A percentile compares a stretch with the other conserved stretches of the same genome.
Evolutionary conservation across 2,888 invertebrate species (phyloP).

Genomic region (Hyalella azteca): DNA sequence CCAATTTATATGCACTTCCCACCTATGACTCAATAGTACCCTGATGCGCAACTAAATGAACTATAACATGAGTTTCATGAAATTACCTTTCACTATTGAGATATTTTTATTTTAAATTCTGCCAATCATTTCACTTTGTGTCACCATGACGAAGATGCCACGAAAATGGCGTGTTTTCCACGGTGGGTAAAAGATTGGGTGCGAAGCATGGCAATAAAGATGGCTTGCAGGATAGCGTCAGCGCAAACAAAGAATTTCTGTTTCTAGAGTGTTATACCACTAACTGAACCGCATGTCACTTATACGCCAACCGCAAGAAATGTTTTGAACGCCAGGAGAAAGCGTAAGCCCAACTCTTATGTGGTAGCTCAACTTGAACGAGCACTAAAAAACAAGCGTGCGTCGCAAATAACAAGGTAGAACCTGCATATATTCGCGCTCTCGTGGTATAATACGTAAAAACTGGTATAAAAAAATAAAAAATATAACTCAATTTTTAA

Average conservation of each 20-base stretch:
- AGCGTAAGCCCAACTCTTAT: neutral
- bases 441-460: too few relatives aligned
- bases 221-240: neutral
- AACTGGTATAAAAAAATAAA: too few relatives aligned
- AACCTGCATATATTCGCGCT: too few relatives aligned
- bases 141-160: neutral
- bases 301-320: neutral
- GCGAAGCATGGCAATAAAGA: constrained; percentile 1
- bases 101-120: neutral
- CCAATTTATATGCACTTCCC: neutral
- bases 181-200: neutral
- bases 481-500: too few relatives aligned
- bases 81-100: neutral
- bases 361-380: neutral
- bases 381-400: too few relatives aligned
- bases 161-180: neutral
- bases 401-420: too few relatives aligned
- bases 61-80: neutral
- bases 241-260: neutral
- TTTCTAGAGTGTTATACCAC: neutral
- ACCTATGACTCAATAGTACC: neutral
- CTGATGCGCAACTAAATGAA: neutral
- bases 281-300: neutral
- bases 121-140: neutral
- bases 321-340: neutral